Base-by-base conservation (phyloP, 1,140 invertebrate species). In the Nixonia krombeini region DNA sequence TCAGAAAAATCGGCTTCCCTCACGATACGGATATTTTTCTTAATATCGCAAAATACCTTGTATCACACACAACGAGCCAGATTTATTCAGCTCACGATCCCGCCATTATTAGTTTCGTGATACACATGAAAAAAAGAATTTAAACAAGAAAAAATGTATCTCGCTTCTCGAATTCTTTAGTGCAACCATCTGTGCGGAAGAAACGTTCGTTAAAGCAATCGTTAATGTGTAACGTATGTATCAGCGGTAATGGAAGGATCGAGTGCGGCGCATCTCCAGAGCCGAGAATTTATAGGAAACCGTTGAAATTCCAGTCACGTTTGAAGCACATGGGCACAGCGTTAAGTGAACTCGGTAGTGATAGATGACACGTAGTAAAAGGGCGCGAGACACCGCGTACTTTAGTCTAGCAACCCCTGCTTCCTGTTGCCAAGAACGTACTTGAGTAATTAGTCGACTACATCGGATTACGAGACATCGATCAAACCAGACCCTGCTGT, bases 241-340 rank as follows among this genome's bases (percentile, higher is more conserved):
- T 51, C 52, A 52, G 4, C 40, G 51, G 46, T 50, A 56, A 56
- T 64, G 35, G 52, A 56, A 53, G 49, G 53, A 66, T 66, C 49
- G 9, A 28, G 7, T 4, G 16, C 35, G 41, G 37, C n/a, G 31
- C 46, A 51, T 45, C 23, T 46, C 12, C 16, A 12, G n/a, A 31
- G 26, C 17, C 45, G 44, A 57, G 50, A 50, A 59, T 66, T 55
- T 66, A 59, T 59, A 35, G 56, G 40, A 26, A 47, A 57, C 38
- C 17, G 42, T 55, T 29, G 31, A 21, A 18, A 66, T 53, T 49
- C 63, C 17, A 59, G 55, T 59, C 63, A 66, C 63, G 63, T 66
- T 47, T 44, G 41, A 38, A 25, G 38, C 31, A 18, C 41, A 8
- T 35, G 41, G 46, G 42, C 29, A 17, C 15, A 25, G n/a, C 9